phyloP scores from a whole-genome alignment of 2,888 invertebrate species.

The Syritta pipiens region DNA sequence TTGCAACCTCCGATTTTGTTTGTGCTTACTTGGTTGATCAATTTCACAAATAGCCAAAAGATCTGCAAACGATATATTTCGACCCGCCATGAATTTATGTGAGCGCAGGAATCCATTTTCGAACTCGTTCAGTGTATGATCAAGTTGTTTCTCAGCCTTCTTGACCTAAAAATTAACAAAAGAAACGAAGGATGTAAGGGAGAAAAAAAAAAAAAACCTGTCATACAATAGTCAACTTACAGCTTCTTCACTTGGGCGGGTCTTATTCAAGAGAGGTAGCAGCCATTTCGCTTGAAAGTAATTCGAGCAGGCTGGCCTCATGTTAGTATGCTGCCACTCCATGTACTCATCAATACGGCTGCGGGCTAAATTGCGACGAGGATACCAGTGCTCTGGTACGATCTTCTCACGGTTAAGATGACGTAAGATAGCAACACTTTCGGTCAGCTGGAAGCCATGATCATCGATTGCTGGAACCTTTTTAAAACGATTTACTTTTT shows the following conservation, averaged over 20 bases:
- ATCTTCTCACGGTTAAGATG: conserved; percentile 82
- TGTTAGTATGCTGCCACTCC: conserved; percentile 87
- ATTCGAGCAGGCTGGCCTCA: conserved; percentile 81
- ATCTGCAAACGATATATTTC: conserved; percentile 86
- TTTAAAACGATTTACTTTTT: conserved; percentile 82
- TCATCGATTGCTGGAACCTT: conserved; percentile 85
- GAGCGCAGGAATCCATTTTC: conserved; percentile 80
- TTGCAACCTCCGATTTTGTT: neutral
- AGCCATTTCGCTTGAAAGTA: conserved; percentile 82
- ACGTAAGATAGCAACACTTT: conserved; percentile 85
- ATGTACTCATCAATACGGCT: conserved; percentile 86
- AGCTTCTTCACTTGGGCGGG: conserved; percentile 78
- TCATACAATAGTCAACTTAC: too few relatives aligned
- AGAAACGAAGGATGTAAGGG: too few relatives aligned
- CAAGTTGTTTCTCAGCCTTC: conserved; percentile 79
- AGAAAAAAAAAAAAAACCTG: too few relatives aligned
- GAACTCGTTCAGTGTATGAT: conserved; percentile 81
- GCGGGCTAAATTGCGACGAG: conserved; percentile 81
- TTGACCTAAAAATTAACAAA: conserved; percentile 71
- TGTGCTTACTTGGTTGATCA: conserved; percentile 85
- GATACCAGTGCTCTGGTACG: conserved; percentile 85
- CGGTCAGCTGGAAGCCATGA: conserved; percentile 84
- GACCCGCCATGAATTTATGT: conserved; percentile 82
- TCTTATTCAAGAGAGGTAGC: conserved; percentile 80
- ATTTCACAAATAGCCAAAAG: conserved; percentile 87